These are phyloP conservation scores for Ophthalmolycus amberensis DNA, from an alignment of 2,113 vertebrate species.

Conservation along the genomic window DNA sequence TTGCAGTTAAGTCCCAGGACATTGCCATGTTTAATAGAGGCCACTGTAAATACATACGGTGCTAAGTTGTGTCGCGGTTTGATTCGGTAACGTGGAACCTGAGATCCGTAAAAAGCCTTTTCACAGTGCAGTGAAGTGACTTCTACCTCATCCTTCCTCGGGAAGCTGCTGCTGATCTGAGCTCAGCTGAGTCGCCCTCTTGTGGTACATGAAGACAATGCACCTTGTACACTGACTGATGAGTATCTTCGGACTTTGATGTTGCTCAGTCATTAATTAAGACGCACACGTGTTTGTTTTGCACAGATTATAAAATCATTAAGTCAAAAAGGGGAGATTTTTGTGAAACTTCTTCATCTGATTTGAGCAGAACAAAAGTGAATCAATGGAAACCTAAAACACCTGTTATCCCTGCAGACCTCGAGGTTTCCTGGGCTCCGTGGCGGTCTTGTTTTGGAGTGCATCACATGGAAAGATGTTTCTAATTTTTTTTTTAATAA, in stretches of 20 bases:
- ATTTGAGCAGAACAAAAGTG: background rate
- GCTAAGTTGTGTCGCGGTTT: background rate
- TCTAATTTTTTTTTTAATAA: slow-evolving; percentile 4
- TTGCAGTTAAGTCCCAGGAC: background rate
- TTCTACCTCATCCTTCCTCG: slow-evolving; percentile 35
- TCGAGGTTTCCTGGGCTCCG: background rate
- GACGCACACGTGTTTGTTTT: background rate
- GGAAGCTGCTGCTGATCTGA: slow-evolving; percentile 22
- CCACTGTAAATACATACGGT: background rate
- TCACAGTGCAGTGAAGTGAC: background rate
- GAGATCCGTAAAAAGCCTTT: slow-evolving; percentile 6
- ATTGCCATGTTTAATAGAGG: background rate
- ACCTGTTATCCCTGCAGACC: slow-evolving; percentile 1
- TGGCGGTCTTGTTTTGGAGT: background rate
- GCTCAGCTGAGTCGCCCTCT: slow-evolving; percentile 70
- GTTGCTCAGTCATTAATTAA: background rate
- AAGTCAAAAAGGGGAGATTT: background rate
- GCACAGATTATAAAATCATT: background rate
- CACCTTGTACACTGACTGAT: background rate
- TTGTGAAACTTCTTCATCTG: background rate
- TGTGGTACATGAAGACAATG: slow-evolving; percentile 48
- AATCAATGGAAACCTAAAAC: background rate
- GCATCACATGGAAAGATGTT: slow-evolving; percentile 22
- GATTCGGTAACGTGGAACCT: background rate
- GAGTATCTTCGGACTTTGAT: background rate